Evolutionary conservation across 1,140 invertebrate genomes (phyloP).

Genomic region (Drosophila nannoptera): DNA sequence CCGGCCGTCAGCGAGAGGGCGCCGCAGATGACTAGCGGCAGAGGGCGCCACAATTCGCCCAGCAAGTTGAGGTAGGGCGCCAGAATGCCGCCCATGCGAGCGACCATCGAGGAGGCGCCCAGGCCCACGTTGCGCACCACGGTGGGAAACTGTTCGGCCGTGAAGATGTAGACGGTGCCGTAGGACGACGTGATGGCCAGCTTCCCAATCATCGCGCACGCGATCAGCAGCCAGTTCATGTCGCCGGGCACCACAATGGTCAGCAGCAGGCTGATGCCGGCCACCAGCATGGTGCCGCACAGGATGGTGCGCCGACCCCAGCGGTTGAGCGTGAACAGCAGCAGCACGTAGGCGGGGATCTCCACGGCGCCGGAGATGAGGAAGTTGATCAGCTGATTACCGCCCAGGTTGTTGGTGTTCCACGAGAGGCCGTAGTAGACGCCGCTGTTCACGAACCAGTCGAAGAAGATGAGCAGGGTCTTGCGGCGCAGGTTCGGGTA

Average conservation of each 20-base stretch:
- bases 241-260: constrained; percentile 83
- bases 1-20: constrained; percentile 84
- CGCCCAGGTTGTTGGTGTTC: constrained; percentile 87
- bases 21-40: constrained; percentile 89
- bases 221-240: constrained; percentile 83
- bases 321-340: constrained; percentile 85
- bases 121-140: constrained; percentile 89
- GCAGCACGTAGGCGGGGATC: constrained; percentile 86
- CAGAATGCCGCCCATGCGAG: constrained; percentile 87
- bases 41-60: constrained; percentile 84
- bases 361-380: constrained; percentile 88
- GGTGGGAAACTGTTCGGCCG: constrained; percentile 91
- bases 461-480: constrained; percentile 87
- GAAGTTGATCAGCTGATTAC: constrained; percentile 89
- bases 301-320: constrained; percentile 86
- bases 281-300: constrained; percentile 85
- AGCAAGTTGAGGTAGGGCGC: constrained; percentile 87
- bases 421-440: constrained; percentile 91
- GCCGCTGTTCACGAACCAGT: constrained; percentile 89
- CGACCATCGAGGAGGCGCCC: constrained; percentile 88
- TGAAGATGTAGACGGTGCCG: constrained; percentile 89
- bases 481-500: constrained; percentile 86
- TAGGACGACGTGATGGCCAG: constrained; percentile 90
- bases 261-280: constrained; percentile 83
- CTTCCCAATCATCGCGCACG: constrained; percentile 90